Conservation (phyloP, 2,888 invertebrate species). For the Scelioninae gen. 1 region DNA sequence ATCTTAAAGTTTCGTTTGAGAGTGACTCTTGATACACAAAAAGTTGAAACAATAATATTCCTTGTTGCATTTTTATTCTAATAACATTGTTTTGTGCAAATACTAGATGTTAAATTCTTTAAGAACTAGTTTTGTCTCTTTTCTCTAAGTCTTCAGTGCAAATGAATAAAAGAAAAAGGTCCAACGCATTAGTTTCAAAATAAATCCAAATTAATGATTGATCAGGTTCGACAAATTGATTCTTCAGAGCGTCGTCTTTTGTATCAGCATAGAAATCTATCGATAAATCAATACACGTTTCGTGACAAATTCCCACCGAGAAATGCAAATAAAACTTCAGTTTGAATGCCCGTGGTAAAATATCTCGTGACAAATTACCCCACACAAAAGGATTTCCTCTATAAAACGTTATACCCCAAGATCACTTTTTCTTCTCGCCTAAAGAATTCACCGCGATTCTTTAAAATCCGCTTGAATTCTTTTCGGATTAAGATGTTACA, state of each 20-base stretch:
- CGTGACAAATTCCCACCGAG: conserved; percentile 41
- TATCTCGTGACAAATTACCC: conserved; percentile 56
- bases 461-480: conserved; percentile 50
- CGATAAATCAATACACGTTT: conserved; percentile 52
- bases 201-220: conserved; percentile 35
- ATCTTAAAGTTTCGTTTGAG: too few species aligned
- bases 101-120: too few species aligned
- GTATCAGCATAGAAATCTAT: conserved; percentile 30
- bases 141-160: too few species aligned
- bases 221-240: conserved; percentile 31
- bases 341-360: conserved; percentile 30
- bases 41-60: too few species aligned
- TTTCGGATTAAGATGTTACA: conserved; percentile 28
- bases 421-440: conserved; percentile 22
- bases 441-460: background rate
- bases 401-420: conserved; percentile 28
- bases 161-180: too few species aligned
- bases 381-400: conserved; percentile 43
- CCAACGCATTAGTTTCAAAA: too few species aligned
- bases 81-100: too few species aligned
- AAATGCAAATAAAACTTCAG: conserved; percentile 49
- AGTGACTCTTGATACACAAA: too few species aligned
- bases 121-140: too few species aligned
- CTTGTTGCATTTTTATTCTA: too few species aligned
- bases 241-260: too few species aligned